phyloP scores from a whole-genome alignment of 2,797 vertebrate genomes.

The Hipposideros larvatus region DNA sequence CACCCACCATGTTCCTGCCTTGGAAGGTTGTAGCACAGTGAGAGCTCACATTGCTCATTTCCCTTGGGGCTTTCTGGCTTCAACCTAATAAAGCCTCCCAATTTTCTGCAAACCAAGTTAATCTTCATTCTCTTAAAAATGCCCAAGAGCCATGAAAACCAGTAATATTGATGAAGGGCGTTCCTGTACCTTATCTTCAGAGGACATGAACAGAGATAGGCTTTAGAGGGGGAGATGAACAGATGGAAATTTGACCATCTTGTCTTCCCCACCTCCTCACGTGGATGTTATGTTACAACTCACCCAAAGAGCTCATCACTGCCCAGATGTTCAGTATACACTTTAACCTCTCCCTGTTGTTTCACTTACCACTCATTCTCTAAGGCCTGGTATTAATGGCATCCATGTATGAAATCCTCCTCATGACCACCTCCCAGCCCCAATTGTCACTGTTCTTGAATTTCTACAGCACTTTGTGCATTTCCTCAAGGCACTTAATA shows the following conservation, averaged over 20 bases:
- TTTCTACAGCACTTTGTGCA: background rate
- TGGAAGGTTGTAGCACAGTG: background rate
- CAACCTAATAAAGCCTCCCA: background rate
- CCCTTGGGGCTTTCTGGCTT: background rate
- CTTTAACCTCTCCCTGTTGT: background rate
- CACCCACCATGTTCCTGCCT: background rate
- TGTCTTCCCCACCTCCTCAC: background rate
- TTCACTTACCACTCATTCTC: background rate
- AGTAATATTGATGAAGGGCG: background rate
- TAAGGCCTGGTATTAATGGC: background rate
- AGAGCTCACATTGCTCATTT: background rate
- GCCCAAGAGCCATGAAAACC: background rate
- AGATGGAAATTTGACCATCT: background rate
- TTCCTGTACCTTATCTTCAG: background rate
- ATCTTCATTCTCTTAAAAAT: background rate
- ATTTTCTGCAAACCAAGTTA: slow-evolving; percentile 22
- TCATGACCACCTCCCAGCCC: no score
- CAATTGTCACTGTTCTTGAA: background rate
- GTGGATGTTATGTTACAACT: background rate
- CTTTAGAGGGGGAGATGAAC: background rate
- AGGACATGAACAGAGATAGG: background rate
- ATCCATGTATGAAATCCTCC: background rate
- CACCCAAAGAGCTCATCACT: background rate
- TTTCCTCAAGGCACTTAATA: background rate
- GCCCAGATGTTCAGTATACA: background rate